These are phyloP conservation scores for Atlantisia rogersi DNA, from an alignment of 2,113 vertebrate species.

Conservation along the genomic window DNA sequence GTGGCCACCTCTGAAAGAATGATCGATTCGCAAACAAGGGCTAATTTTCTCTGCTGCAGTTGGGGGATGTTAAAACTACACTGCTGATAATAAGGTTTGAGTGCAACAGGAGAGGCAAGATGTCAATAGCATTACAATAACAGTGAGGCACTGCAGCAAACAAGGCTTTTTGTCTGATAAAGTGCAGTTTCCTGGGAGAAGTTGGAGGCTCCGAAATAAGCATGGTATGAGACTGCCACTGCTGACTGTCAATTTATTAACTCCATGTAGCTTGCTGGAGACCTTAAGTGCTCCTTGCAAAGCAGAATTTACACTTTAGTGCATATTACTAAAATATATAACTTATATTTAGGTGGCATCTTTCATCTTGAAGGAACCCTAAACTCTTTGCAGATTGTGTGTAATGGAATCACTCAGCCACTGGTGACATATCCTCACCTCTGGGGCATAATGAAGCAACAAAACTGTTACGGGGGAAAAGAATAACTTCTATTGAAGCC, in stretches of 20 bases:
- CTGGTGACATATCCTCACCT: not conserved
- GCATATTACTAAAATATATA: conserved; percentile 47
- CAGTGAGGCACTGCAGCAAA: conserved; percentile 23
- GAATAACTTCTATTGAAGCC: not conserved
- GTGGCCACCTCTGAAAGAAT: not conserved
- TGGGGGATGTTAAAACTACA: not conserved
- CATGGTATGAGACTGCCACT: conserved; percentile 19
- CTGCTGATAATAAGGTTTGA: conserved; percentile 38
- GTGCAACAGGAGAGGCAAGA: conserved; percentile 5
- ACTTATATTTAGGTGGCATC: not conserved
- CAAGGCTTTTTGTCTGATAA: conserved; percentile 41
- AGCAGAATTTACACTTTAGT: conserved; percentile 44
- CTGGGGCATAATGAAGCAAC: conserved; percentile 24
- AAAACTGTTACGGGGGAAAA: not conserved
- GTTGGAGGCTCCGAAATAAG: conserved; percentile 21
- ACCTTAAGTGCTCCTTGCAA: conserved; percentile 31
- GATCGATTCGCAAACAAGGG: not conserved
- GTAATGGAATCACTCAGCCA: conserved; percentile 32
- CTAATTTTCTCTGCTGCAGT: conserved; percentile 21
- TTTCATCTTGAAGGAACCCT: conserved; percentile 25
- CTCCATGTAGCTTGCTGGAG: conserved; percentile 13
- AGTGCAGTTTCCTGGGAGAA: conserved; percentile 54
- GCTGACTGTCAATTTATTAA: conserved; percentile 52
- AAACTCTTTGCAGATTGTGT: conserved; percentile 21
- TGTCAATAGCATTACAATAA: conserved; percentile 53